Evolutionary conservation across 2,888 invertebrate species (phyloP), one percentile per base, ranked within the genome.

Genomic region (Tipula lateralis): DNA sequence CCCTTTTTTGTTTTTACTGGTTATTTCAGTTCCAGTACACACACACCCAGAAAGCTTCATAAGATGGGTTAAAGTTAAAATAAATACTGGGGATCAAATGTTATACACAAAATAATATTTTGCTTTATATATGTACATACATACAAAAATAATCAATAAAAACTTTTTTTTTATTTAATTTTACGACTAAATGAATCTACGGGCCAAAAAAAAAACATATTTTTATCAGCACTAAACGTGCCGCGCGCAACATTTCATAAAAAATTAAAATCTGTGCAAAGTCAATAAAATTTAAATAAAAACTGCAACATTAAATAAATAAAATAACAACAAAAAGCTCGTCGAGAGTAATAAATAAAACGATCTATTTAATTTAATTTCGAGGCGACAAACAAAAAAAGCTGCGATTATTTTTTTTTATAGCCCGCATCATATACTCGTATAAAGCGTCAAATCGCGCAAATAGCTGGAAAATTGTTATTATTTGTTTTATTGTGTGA

Each of bases 41-140:
- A 66, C 39, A 39, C 32, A 32, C 32, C 3, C 7, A 44, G 16
- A 50, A 19, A 66, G 66, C 66, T 24, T 66, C 24, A 24, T n/a
- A n/a, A 44, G 66, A 66, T 24, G 66, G 66, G 66, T 66, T 66
- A 66, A 66, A 66, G 66, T 66, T 66, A 66, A 66, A 66, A 66
- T 66, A 66, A 66, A 66, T 66, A 24, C 24, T 24, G 3, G 66
- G 66, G 66, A 66, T 66, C 66, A 66, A 66, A 66, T 66, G 66
- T 24, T 66, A 12, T 36, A 9, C 9, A 6, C 36, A 36, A 32
- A 32, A 32, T 32, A 32, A 5, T n/a, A n/a, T n/a, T n/a, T n/a
- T n/a, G n/a, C n/a, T n/a, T n/a, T 32, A 32, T 32, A 32, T 32
- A 32, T 32, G 32, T 32, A 32, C 6, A 7, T 16, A 44, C 16